Percentiles rank a stretch among this genome's conserved stretches.
Evolutionary conservation across 1,140 invertebrate species (phyloP).

Genomic region (Ceratitis capitata): DNA sequence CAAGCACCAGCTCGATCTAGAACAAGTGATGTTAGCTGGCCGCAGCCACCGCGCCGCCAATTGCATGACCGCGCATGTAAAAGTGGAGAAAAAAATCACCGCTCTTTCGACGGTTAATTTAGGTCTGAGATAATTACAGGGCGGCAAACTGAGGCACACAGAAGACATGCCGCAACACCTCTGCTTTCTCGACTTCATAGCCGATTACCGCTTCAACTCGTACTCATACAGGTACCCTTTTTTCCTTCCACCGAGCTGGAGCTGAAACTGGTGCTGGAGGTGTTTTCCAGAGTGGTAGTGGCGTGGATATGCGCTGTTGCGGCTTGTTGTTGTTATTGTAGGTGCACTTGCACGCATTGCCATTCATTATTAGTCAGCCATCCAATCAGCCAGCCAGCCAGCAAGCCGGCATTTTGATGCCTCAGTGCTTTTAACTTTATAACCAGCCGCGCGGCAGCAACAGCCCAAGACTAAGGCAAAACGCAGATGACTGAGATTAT

Average conservation of each 20-base stretch:
- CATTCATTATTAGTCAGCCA: background rate
- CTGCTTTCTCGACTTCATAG: background rate
- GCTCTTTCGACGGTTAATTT: conserved; percentile 65
- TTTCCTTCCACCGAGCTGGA: background rate
- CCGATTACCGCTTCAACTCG: background rate
- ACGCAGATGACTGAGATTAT: background rate
- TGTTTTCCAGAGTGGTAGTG: too few relatives aligned
- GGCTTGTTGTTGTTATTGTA: background rate
- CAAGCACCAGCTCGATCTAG: background rate
- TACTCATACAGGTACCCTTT: too few relatives aligned
- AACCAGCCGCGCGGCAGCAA: background rate
- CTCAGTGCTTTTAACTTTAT: background rate
- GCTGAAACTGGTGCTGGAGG: too few relatives aligned
- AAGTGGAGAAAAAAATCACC: conserved; percentile 1
- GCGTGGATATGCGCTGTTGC: background rate
- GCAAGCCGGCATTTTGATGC: too few relatives aligned
- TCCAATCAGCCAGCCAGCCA: background rate
- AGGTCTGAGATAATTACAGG: conserved; percentile 65
- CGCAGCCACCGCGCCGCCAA: background rate
- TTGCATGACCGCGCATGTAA: background rate
- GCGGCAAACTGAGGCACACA: conserved; percentile 47
- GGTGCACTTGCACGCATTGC: background rate
- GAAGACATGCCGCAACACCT: conserved; percentile 4
- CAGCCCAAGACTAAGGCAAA: too few relatives aligned
- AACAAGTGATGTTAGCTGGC: background rate